These are phyloP conservation scores for Oophaga pumilio DNA, from an alignment of 2,113 vertebrate genomes.

Conservation along the genomic window DNA sequence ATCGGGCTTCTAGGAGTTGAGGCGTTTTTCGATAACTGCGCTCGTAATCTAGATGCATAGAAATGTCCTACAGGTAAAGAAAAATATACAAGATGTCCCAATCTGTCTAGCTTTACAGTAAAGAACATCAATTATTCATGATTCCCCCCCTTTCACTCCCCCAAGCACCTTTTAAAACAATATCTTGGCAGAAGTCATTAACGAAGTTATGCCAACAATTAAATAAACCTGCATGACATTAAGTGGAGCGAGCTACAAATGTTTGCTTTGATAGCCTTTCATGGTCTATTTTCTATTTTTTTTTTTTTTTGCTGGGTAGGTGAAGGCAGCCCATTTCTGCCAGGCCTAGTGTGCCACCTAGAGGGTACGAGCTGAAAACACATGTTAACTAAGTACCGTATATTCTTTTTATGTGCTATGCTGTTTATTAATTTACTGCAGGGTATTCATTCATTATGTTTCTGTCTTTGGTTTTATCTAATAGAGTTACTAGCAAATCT, in stretches of 20 bases:
- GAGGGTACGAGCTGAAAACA: slow-evolving; percentile 61
- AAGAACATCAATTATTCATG: slow-evolving; percentile 35
- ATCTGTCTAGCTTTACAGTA: slow-evolving; percentile 50
- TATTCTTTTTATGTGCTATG: no score
- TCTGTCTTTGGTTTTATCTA: no score
- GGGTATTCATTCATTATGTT: no score
- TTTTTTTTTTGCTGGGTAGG: neutral
- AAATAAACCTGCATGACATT: slow-evolving; percentile 46
- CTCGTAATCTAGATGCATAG: slow-evolving; percentile 29
- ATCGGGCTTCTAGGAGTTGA: neutral
- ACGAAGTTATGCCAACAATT: neutral
- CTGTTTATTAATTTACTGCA: no score
- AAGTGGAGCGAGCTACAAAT: slow-evolving; percentile 58
- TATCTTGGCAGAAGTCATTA: slow-evolving; percentile 53
- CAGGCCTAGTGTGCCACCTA: slow-evolving; percentile 73
- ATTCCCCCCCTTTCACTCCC: slow-evolving; percentile 40
- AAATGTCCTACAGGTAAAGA: slow-evolving; percentile 51
- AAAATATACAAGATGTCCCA: slow-evolving; percentile 51
- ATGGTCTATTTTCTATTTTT: accelerated
- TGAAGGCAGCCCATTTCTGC: slow-evolving; percentile 13
- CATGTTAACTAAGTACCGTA: neutral
- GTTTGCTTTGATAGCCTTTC: slow-evolving; percentile 55
- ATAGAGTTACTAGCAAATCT: no score
- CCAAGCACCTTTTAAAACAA: slow-evolving; percentile 48
- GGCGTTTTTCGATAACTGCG: neutral